Evolutionary conservation across 2,888 invertebrate species (phyloP), one percentile per base, ranked within the genome.

Genomic region (Diloba caeruleocephala): DNA sequence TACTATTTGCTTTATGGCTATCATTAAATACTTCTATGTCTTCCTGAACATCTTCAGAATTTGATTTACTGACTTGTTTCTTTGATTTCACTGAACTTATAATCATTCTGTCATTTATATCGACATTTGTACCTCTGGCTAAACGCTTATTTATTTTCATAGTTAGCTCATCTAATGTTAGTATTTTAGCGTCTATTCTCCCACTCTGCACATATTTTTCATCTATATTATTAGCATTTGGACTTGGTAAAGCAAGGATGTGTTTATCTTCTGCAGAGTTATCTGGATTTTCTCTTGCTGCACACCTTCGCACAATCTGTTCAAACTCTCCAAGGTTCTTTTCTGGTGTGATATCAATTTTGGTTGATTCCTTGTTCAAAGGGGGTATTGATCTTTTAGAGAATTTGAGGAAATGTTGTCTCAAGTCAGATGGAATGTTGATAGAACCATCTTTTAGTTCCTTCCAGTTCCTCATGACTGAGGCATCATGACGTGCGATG

Each of bases 381-480:
- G 92, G 91, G 43, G 91, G 90, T 61, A 95, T 93, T 1, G 86
- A 84, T 75, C 97, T 91, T 2, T 94, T 78, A 0, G 95, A 94
- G 74, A 97, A 97, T 79, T 96, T 96, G 0, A 93, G 79, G 33
- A 97, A 92, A 83, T 96, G 96, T 60, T 94, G 78, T 33, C 82
- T 77, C 14, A 96, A 61, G 0, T 91, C 81, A 13, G 89, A 74
- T 21, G 92, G 75, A 55, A 93, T 88, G 38, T 92, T 81, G 9
- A 96, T 68, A 56, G 94, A 84, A 5, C 95, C 95, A 21, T 93
- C 85, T 60, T 94, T 94, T 6, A 96, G 93, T 59, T 94, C 87
- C 45, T 93, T 88, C 97, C 97, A 97, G 83, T 97, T 97, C 60
- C 94, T 88, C 75, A 95, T 88, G 0, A 96, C 97, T 0, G 88